A percentile compares a stretch with the other conserved stretches of the same genome.
Conservation (phyloP, 2,888 invertebrate species). For the Heliconius ethilla region DNA sequence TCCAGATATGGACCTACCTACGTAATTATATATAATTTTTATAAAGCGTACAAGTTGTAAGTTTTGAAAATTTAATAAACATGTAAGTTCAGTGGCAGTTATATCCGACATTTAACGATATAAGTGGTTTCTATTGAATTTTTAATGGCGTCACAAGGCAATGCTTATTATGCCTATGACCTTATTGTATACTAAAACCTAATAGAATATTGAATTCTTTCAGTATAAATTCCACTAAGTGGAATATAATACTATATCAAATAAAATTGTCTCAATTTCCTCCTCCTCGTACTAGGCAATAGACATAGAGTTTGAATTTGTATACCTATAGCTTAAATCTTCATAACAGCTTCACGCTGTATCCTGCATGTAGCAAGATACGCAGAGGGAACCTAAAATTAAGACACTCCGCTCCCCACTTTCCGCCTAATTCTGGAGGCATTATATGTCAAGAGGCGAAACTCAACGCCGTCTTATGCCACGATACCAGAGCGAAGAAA, state of each 20-base stretch:
- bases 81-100: conserved; percentile 17
- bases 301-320: no score
- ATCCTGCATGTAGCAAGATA: neutral
- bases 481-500: neutral
- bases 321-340: no score
- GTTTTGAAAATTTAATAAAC: neutral
- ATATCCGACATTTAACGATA: conserved; percentile 20
- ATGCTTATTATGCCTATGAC: conserved; percentile 17
- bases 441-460: neutral
- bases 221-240: neutral
- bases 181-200: neutral
- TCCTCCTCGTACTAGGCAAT: no score
- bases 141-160: conserved; percentile 18
- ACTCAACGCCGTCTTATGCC: neutral
- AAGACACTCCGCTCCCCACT: neutral
- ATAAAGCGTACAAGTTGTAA: neutral
- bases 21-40: neutral
- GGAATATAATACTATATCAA: neutral
- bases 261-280: neutral
- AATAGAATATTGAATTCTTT: conserved; percentile 7
- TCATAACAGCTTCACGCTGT: neutral
- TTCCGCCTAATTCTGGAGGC: neutral
- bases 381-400: neutral
- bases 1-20: neutral
- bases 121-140: conserved; percentile 21